Base-by-base conservation (phyloP, 2,797 vertebrate species). In the Saguinus oedipus region DNA sequence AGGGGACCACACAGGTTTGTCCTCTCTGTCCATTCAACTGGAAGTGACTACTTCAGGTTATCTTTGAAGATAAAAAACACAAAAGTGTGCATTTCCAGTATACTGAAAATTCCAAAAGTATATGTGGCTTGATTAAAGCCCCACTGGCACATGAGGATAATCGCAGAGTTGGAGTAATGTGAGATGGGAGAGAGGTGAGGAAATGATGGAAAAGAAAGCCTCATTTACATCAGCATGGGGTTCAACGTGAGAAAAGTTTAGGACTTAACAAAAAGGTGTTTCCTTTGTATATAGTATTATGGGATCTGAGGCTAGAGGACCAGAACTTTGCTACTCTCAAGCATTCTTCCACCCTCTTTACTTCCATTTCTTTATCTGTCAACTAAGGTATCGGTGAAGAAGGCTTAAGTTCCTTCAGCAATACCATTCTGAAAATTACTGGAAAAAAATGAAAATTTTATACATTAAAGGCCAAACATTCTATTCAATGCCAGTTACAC, bases 391-490 rank as follows among this genome's bases (percentile, higher is more conserved):
- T 70, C 22, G n/a, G 44, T 36, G 55, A 81, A 70, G 78, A 79
- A 24, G 11, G 78, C 70, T 94, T 78, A 39, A 0, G 6, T 85
- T 93, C 48, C 50, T 93, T 84, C 39, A 89, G 72, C 8, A 48
- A 50, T 46, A 90, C 33, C 22, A 86, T 85, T 79, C 78, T 85
- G 50, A 87, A 87, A 94, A 94, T 96, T 14, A 83, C 42, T 53
- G 55, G 68, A 70, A 79, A 91, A 20, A 22, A 55, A 78, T 5
- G n/a, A 72, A 48, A 72, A 79, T 93, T 94, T 96, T 90, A 81
- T 61, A 93, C 8, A 86, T 33, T 70, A 96, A 89, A 95, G 20
- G 74, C 75, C 19, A 94, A 89, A 92, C 44, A 75, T 90, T 95
- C 84, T 88, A 50, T 10, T 61, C 48, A 94, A 48, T 64, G 53